These are phyloP conservation scores for Mechanitis mazaeus DNA, from an alignment of 2,888 invertebrate genomes.

Conservation along the genomic window DNA sequence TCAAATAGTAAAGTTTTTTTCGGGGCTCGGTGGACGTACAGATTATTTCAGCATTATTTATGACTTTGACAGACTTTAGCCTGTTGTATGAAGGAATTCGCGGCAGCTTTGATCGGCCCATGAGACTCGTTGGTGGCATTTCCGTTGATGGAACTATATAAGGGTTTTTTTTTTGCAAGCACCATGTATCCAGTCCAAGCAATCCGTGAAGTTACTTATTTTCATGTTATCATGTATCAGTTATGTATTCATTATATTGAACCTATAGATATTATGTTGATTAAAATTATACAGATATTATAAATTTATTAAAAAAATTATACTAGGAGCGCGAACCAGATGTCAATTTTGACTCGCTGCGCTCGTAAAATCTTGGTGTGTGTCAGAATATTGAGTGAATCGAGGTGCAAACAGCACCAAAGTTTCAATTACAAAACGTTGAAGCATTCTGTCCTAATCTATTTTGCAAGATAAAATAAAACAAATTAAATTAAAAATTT, in stretches of 20 bases:
- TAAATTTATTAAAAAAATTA: too few species aligned
- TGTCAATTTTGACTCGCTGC: too few species aligned
- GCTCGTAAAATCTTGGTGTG: too few species aligned
- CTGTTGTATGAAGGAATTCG: conserved; percentile 63
- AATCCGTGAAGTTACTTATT: conserved; percentile 23
- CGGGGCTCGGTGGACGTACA: conserved; percentile 49
- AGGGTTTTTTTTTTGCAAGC: conserved; percentile 38
- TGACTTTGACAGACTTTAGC: conserved; percentile 64
- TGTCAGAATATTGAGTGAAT: too few species aligned
- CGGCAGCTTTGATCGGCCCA: conserved; percentile 60
- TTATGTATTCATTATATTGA: not conserved
- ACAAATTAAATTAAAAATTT: too few species aligned
- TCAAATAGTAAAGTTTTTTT: conserved; percentile 69
- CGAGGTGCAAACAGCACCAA: too few species aligned
- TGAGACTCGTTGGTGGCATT: conserved; percentile 67
- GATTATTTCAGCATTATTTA: conserved; percentile 73
- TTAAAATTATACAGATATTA: too few species aligned
- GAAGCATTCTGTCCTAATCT: too few species aligned
- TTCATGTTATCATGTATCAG: conserved; percentile 18
- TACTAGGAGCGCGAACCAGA: too few species aligned
- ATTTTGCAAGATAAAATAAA: too few species aligned
- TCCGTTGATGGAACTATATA: conserved; percentile 54
- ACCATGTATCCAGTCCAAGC: conserved; percentile 25
- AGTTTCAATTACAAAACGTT: too few species aligned
- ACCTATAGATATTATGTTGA: too few species aligned